A percentile compares a stretch with the other conserved stretches of the same genome.
phyloP scores from a whole-genome alignment of 2,888 invertebrate genomes.

The Cenopis cana region DNA sequence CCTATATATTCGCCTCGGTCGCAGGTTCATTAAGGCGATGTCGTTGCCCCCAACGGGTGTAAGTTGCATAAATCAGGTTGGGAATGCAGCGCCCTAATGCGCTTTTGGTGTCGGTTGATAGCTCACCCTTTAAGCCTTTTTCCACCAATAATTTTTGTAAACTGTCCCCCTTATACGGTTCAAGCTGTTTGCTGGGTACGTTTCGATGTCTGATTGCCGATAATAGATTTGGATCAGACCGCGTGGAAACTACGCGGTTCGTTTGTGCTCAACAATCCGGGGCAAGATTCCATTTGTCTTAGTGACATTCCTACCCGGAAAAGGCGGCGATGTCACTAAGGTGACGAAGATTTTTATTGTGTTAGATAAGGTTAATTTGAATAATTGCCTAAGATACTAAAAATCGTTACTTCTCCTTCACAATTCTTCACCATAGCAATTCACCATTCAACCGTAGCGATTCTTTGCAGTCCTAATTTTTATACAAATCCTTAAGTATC shows the following conservation, averaged over 20 bases:
- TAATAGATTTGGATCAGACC: constrained; percentile 17
- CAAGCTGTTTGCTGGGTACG: constrained; percentile 21
- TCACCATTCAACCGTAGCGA: too few species aligned
- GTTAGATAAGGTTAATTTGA: too few species aligned
- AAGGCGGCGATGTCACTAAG: background rate
- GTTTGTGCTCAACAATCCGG: constrained; percentile 1
- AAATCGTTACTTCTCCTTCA: too few species aligned
- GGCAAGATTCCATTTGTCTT: background rate
- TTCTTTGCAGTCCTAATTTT: too few species aligned
- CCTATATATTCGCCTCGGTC: background rate
- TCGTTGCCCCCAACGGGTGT: constrained; percentile 76
- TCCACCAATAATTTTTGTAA: constrained; percentile 48
- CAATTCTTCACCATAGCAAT: too few species aligned
- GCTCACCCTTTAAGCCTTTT: constrained; percentile 65
- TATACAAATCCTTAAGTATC: too few species aligned
- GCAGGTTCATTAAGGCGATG: constrained; percentile 80
- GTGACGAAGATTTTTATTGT: background rate
- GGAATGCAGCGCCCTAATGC: constrained; percentile 80
- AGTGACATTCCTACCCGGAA: background rate
- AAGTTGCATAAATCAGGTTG: constrained; percentile 80
- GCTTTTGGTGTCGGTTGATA: constrained; percentile 82
- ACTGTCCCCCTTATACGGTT: constrained; percentile 30
- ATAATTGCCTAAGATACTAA: too few species aligned
- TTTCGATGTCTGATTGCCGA: constrained; percentile 16
- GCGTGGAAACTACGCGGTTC: constrained; percentile 10